Base-by-base conservation (phyloP, 1,140 invertebrate genomes). In the Reticulitermes speratus region DNA sequence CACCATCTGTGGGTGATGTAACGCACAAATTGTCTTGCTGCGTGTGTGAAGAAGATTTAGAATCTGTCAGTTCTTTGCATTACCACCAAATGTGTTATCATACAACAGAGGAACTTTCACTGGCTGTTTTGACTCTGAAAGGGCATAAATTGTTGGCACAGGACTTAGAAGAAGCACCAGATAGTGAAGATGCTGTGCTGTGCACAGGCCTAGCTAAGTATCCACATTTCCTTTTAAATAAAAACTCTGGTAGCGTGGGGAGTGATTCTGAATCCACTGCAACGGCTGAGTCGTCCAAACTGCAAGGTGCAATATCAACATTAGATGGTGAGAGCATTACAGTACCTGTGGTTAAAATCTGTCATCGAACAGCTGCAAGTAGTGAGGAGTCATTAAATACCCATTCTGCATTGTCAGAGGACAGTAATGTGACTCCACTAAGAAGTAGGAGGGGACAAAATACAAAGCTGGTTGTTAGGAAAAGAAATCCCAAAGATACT, bases 61-160 rank as follows among this genome's bases (percentile, higher is more conserved):
- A 65, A 23, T 48, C 85, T 9, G 82, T 86, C 21, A 52, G 45
- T 19, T 65, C 32, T 30, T 83, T 87, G 16, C 87, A 87, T 75
- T 84, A 84, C 59, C 87, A 87, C 69, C 87, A 87, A 44, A 87
- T 87, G 85, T 86, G 87, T n/a, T 69, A 55, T 52, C 87, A 87
- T 75, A 87, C 85, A 21, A 84, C 87, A 25, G 87, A 87, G n/a
- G 87, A 87, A 52, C 82, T 87, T 44, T 87, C 87, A n/a, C 83
- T 87, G 52, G 87, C 87, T 19, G 38, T 87, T 3, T 38, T 87
- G 23, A 65, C 65, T 30, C 19, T 86, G 44, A 82, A 69, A 44
- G 87, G 86, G 30, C 84, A 86, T 81, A 38, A 45, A 19, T 75
- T 86, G 30, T n/a, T 82, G 23, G 45, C 23, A 25, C 45, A 45